A percentile compares a stretch with the other conserved stretches of the same genome.
These are phyloP conservation scores for Beris morrisii DNA, from an alignment of 2,888 invertebrate genomes.

Conservation along the genomic window DNA sequence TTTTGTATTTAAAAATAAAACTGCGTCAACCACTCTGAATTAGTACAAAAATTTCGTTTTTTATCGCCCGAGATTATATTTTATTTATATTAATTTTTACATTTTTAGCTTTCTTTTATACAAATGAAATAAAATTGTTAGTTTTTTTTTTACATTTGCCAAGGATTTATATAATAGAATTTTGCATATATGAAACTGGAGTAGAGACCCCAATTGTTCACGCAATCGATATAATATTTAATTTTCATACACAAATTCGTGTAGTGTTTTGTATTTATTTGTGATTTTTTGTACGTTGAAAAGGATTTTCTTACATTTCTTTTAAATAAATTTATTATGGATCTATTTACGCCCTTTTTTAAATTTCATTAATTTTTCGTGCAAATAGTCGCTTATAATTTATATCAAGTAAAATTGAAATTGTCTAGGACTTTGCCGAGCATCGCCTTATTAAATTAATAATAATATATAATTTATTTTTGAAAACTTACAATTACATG, in stretches of 20 bases:
- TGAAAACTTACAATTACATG: neutral
- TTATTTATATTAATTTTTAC: neutral
- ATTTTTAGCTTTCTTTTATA: neutral
- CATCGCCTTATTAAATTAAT: neutral
- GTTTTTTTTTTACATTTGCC: neutral
- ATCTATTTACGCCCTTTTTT: neutral
- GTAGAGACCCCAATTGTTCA: too few relatives aligned
- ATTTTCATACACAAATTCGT: neutral
- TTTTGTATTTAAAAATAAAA: neutral
- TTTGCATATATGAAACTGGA: neutral
- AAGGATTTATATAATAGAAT: neutral
- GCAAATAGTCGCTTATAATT: neutral
- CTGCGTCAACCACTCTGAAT: constrained; percentile 4
- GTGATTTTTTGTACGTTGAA: neutral
- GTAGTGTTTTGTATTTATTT: neutral
- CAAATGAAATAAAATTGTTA: neutral
- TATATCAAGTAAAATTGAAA: constrained; percentile 4
- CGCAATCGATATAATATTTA: neutral
- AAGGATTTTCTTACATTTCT: neutral
- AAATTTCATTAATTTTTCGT: neutral
- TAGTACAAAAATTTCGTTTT: neutral
- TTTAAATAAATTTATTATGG: neutral
- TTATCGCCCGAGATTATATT: neutral
- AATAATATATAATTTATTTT: neutral
- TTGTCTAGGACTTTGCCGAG: too few relatives aligned